phyloP scores from a whole-genome alignment of 2,113 vertebrate genomes.

The Pachypanchax playfairii region DNA sequence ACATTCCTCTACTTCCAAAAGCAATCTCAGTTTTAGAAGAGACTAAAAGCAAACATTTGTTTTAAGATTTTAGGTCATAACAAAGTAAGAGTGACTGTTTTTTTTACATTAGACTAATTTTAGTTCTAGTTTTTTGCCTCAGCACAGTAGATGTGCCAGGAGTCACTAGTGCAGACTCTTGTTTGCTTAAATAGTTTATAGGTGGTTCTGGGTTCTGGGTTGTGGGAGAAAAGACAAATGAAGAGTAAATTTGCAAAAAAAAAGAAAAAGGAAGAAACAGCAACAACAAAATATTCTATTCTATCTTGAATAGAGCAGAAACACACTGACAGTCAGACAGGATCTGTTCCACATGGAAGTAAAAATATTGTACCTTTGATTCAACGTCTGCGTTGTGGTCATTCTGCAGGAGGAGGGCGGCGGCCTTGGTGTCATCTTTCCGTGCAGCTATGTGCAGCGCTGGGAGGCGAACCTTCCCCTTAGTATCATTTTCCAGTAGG shows the following conservation, averaged over 20 bases:
- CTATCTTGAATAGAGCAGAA: neutral
- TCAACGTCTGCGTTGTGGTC: conserved; percentile 97
- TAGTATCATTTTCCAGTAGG: conserved; percentile 96
- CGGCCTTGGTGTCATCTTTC: conserved; percentile 97
- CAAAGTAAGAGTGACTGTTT: too few species aligned
- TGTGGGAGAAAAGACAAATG: neutral
- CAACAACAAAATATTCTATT: too few species aligned
- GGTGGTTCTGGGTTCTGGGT: too few species aligned
- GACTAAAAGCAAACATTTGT: too few species aligned
- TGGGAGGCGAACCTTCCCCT: conserved; percentile 95
- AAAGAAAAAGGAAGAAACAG: neutral
- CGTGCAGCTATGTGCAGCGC: conserved; percentile 96
- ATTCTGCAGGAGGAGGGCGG: conserved; percentile 93
- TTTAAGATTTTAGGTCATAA: too few species aligned
- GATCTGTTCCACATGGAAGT: neutral
- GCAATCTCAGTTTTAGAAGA: too few species aligned
- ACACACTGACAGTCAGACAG: conserved; percentile 3
- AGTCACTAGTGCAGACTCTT: too few species aligned
- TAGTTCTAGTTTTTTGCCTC: too few species aligned
- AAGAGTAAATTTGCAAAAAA: neutral
- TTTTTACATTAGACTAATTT: too few species aligned
- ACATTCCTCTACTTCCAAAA: too few species aligned
- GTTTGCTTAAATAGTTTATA: too few species aligned
- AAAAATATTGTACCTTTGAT: conserved; percentile 86
- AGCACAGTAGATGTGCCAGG: too few species aligned